phyloP scores from a whole-genome alignment of 2,113 vertebrate species.

The Hippolais icterina region DNA sequence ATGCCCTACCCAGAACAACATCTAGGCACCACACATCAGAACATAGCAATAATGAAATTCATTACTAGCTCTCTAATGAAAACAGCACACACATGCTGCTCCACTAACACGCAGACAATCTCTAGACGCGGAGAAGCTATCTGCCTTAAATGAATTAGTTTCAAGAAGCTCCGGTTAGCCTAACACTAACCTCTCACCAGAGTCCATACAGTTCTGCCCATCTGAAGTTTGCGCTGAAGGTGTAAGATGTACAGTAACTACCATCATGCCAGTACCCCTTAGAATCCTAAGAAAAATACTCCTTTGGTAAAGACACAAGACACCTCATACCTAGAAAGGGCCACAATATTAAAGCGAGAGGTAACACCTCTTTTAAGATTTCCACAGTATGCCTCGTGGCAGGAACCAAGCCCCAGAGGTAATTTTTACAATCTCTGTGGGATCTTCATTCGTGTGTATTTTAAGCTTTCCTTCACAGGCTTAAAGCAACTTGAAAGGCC shows the following conservation, averaged over 20 bases:
- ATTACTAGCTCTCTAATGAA: neutral
- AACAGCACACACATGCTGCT: neutral
- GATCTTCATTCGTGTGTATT: neutral
- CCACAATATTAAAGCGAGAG: neutral
- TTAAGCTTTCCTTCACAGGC: neutral
- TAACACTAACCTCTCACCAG: neutral
- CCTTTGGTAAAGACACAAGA: neutral
- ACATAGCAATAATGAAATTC: fast-evolving
- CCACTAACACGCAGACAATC: fast-evolving
- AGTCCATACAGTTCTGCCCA: neutral
- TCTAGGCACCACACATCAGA: neutral
- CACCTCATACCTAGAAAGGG: fast-evolving
- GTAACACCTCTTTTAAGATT: neutral
- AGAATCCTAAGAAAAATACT: neutral
- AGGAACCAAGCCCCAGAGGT: fast-evolving
- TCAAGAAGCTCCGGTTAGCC: neutral
- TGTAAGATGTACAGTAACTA: fast-evolving
- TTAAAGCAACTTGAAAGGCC: neutral
- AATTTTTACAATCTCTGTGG: neutral
- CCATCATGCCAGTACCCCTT: too few species aligned
- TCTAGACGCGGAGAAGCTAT: fast-evolving
- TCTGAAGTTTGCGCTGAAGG: neutral
- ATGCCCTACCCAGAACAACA: neutral
- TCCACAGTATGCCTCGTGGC: neutral
- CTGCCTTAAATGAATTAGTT: fast-evolving